Base-by-base conservation (phyloP, 2,888 invertebrate species). In the Anorthoa munda region DNA sequence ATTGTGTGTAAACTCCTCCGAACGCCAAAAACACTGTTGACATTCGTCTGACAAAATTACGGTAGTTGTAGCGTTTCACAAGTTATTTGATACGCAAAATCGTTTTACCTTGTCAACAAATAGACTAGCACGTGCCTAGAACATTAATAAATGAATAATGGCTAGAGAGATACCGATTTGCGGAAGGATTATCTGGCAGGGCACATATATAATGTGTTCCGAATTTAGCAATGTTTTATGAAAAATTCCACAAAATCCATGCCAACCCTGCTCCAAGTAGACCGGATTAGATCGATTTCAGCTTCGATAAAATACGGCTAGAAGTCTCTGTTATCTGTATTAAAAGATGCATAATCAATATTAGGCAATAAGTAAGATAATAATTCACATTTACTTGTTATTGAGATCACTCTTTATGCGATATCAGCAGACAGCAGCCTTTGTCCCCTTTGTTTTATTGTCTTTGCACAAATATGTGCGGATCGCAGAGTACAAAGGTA, bases 371-470 rank as follows among this genome's bases (percentile, higher is more conserved):
- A 61, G 15, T 12, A 65, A 53, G 15, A 58, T 23, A 60, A 53
- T 23, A 46, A 53, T 26, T 48, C 26, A 55, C 23, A 53, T 48
- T 18, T 18, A 56, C 15, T 75, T 67, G 26, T 60, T 46, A 58
- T 48, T 66, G 39, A 68, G 50, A 64, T 72, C 50, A 4, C 56
- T 82, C 53, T 55, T 18, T 48, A 56, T 50, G 12, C 58, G 64
- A 55, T 67, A 67, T 74, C 64, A 69, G 60, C 53, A 48, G 23
- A 65, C 60, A 69, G 60, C 53, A 48, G 23, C 70, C 60, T 74
- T 81, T 82, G 74, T 82, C 45, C 17, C 18, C 67, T 67, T 72
- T 77, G 72, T 80, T 76, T 75, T 80, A 68, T 73, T 80, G 70
- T 77, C 61, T 66, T 50, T 55, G 45, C 0, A 26, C 70, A 79